Evolutionary conservation across 2,888 invertebrate species (phyloP).

Genomic region (Tenthredo livida): DNA sequence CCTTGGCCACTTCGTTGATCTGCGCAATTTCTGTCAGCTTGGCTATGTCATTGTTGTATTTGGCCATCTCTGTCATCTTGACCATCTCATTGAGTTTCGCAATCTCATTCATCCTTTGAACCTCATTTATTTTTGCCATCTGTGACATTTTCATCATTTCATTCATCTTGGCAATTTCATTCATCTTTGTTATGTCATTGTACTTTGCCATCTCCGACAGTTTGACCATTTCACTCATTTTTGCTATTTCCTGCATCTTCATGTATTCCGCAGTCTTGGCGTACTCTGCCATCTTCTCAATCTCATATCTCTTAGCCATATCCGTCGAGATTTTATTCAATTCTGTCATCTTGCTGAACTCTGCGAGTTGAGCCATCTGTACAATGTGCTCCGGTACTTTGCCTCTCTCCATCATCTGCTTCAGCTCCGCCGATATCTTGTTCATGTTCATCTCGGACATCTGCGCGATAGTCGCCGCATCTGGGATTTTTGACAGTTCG

Average conservation of each 20-base stretch:
- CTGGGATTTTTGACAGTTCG: slow-evolving; percentile 75
- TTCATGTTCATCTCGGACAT: slow-evolving; percentile 77
- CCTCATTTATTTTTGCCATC: slow-evolving; percentile 76
- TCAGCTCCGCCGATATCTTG: slow-evolving; percentile 76
- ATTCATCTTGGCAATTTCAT: slow-evolving; percentile 73
- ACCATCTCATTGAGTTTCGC: slow-evolving; percentile 76
- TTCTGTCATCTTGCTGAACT: slow-evolving; percentile 76
- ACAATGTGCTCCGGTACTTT: slow-evolving; percentile 77
- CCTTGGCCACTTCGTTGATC: slow-evolving; percentile 76
- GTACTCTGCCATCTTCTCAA: slow-evolving; percentile 76
- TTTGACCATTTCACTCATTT: slow-evolving; percentile 76
- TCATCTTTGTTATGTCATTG: slow-evolving; percentile 74
- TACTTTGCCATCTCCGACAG: slow-evolving; percentile 76
- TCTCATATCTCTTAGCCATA: slow-evolving; percentile 75
- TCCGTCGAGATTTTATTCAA: slow-evolving; percentile 75
- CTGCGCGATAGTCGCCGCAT: slow-evolving; percentile 74
- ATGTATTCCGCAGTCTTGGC: slow-evolving; percentile 75
- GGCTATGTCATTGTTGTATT: slow-evolving; percentile 73
- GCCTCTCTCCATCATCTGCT: slow-evolving; percentile 77
- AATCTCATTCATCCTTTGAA: slow-evolving; percentile 75
- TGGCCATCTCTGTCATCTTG: slow-evolving; percentile 76
- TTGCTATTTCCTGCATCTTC: slow-evolving; percentile 76
- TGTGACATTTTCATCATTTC: slow-evolving; percentile 74
- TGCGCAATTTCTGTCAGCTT: slow-evolving; percentile 74
- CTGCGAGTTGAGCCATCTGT: slow-evolving; percentile 76